A percentile compares a stretch with the other conserved stretches of the same genome.
phyloP scores from a whole-genome alignment of 2,888 invertebrate genomes.

The Timandra comae region DNA sequence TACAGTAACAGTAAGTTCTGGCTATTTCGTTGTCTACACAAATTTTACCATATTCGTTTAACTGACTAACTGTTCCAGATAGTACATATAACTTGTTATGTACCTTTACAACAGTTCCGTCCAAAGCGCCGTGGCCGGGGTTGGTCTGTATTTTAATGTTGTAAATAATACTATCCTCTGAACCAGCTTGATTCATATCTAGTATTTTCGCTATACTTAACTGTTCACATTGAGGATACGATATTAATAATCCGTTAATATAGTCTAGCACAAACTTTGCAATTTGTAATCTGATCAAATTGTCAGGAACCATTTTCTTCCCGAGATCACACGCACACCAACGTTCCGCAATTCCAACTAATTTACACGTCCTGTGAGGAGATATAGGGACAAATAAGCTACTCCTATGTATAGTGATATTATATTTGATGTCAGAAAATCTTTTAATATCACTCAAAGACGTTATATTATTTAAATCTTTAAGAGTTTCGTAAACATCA shows the following conservation, averaged over 20 bases:
- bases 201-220: constrained; percentile 65
- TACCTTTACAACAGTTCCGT: constrained; percentile 78
- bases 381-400: constrained; percentile 86
- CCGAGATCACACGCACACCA: constrained; percentile 89
- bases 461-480: constrained; percentile 77
- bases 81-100: constrained; percentile 51
- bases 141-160: constrained; percentile 75
- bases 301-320: constrained; percentile 65
- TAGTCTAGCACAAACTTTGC: constrained; percentile 77
- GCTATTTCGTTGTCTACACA: constrained; percentile 81
- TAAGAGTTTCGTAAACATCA: constrained; percentile 86
- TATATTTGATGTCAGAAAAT: constrained; percentile 30
- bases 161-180: constrained; percentile 64
- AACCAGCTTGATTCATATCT: constrained; percentile 66
- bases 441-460: constrained; percentile 29
- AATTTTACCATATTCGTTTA: constrained; percentile 84
- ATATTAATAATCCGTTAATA: constrained; percentile 78
- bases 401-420: constrained; percentile 63
- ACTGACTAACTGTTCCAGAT: constrained; percentile 83
- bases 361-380: constrained; percentile 80
- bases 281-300: constrained; percentile 67
- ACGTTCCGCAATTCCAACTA: constrained; percentile 84
- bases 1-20: constrained; percentile 85
- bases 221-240: constrained; percentile 78
- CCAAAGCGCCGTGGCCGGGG: constrained; percentile 84